Percentiles rank a stretch among this genome's conserved stretches.
Conservation (phyloP, 2,113 vertebrate genomes). For the Psittacara wagleri region DNA sequence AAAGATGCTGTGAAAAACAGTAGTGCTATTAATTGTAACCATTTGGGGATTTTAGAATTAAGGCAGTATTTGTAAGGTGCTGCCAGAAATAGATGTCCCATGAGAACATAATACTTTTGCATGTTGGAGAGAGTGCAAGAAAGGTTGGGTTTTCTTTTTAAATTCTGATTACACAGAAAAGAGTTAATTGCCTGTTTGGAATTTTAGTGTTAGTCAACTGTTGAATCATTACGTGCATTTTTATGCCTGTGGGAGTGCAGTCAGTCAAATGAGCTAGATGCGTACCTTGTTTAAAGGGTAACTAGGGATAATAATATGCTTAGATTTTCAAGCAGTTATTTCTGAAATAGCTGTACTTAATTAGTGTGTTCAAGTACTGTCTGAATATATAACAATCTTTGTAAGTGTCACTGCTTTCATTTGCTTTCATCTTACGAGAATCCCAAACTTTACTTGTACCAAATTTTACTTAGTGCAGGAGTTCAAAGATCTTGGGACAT, state of each 20-base stretch:
- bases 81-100: not conserved
- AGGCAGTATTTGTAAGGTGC: not conserved
- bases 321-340: not conserved
- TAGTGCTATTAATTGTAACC: not conserved
- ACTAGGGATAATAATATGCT: not conserved
- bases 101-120: not conserved
- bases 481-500: not conserved
- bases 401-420: not conserved
- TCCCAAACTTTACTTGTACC: not conserved
- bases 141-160: fast-evolving
- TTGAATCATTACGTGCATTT: not conserved
- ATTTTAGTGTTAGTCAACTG: not conserved
- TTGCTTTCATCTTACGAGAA: not conserved
- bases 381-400: not conserved
- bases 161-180: not conserved
- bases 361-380: not conserved
- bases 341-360: not conserved
- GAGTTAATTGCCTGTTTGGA: not conserved
- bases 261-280: not conserved
- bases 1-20: not conserved
- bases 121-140: not conserved
- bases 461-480: not conserved
- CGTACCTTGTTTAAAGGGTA: not conserved
- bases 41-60: not conserved
- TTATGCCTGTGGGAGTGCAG: not conserved